Evolutionary conservation across 2,888 invertebrate species (phyloP).

Genomic region (Coenonympha glycerion): DNA sequence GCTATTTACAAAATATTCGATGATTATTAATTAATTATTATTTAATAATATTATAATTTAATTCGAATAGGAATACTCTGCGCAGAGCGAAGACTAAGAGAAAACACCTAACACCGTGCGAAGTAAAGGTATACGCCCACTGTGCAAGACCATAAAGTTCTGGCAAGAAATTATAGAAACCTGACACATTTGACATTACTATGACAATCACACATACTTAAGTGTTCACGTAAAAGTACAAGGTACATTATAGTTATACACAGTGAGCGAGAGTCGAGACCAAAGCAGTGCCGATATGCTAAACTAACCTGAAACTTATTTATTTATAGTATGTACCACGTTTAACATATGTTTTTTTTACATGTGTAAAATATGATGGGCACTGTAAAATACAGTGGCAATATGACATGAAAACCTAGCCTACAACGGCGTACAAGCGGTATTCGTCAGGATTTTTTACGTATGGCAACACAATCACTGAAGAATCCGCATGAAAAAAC

Average conservation of each 20-base stretch:
- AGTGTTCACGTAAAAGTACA: no score
- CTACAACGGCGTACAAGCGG: slow-evolving; percentile 13
- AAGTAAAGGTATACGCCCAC: slow-evolving; percentile 1
- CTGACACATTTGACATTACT: background rate
- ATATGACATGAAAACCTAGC: slow-evolving; percentile 29
- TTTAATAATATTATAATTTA: slow-evolving; percentile 30
- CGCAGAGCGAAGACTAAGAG: slow-evolving; percentile 47
- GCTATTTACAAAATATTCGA: slow-evolving; percentile 70
- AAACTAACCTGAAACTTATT: background rate
- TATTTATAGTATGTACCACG: background rate
- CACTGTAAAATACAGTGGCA: slow-evolving; percentile 49
- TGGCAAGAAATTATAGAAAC: background rate
- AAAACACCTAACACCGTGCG: slow-evolving; percentile 30
- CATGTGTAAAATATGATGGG: slow-evolving; percentile 11
- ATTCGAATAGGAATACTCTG: slow-evolving; percentile 63
- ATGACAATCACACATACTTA: background rate
- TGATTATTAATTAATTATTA: slow-evolving; percentile 34
- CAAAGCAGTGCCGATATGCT: background rate
- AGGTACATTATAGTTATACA: background rate
- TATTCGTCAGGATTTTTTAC: slow-evolving; percentile 7
- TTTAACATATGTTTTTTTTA: background rate
- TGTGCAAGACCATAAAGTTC: background rate
- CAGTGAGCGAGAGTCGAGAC: background rate
- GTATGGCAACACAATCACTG: slow-evolving; percentile 16
- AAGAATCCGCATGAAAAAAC: slow-evolving; percentile 1